Evolutionary conservation across 2,113 vertebrate species (phyloP).

Genomic region (Pteropus alecto): DNA sequence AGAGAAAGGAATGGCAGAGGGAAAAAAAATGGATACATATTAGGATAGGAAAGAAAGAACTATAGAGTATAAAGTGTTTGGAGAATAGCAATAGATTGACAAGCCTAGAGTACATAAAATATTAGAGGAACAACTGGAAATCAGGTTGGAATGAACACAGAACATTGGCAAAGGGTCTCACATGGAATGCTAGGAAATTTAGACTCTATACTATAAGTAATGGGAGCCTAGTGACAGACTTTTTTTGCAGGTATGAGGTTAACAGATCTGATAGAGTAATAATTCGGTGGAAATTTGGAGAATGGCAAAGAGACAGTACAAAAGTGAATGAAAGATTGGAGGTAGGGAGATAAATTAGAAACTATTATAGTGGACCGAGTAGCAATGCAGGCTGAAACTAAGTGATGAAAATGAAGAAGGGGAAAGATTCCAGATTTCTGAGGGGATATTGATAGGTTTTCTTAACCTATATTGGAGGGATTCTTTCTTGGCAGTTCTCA

Average conservation of each 20-base stretch:
- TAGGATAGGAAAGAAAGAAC: background rate
- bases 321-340: background rate
- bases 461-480: background rate
- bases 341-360: background rate
- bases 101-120: background rate
- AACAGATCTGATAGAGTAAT: background rate
- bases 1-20: background rate
- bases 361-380: background rate
- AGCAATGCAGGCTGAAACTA: background rate
- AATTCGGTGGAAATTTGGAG: background rate
- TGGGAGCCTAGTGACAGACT: background rate
- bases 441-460: background rate
- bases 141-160: background rate
- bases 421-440: background rate
- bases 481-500: constrained; percentile 20
- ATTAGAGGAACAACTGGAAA: background rate
- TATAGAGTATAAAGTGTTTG: background rate
- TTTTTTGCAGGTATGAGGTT: background rate
- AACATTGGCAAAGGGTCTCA: background rate
- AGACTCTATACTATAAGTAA: background rate
- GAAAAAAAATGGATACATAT: background rate
- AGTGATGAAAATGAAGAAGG: background rate
- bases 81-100: background rate
- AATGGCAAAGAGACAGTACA: background rate
- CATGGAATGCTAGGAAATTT: background rate